Evolutionary conservation across 2,888 invertebrate genomes (phyloP).

Genomic region (Cephalotes varians): DNA sequence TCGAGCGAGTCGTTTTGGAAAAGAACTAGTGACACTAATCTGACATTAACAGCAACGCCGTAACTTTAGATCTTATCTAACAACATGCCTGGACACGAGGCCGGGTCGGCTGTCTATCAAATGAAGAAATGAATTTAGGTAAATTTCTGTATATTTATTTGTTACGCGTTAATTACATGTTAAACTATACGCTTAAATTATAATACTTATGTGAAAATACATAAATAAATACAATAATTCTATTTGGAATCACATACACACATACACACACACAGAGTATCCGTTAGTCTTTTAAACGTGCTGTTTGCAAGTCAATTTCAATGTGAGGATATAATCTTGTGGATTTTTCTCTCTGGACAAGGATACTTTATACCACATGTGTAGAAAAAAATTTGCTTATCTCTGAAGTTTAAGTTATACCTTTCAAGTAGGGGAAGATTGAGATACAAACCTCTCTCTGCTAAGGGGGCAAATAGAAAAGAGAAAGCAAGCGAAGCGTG

Average conservation of each 20-base stretch:
- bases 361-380: conserved; percentile 19
- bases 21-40: conserved; percentile 81
- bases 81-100: conserved; percentile 43
- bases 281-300: not conserved
- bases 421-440: conserved; percentile 27
- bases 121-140: not conserved
- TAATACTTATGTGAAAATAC: not conserved
- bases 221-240: not conserved
- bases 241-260: not conserved
- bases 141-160: not conserved
- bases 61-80: conserved; percentile 76
- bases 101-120: not conserved
- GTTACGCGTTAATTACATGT: not conserved
- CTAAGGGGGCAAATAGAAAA: conserved; percentile 23
- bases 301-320: conserved; percentile 19
- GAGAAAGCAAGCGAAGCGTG: conserved; percentile 34
- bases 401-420: conserved; percentile 35
- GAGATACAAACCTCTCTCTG: conserved; percentile 20
- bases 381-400: conserved; percentile 19
- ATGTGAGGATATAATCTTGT: not conserved
- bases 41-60: conserved; percentile 73
- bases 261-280: too few relatives aligned
- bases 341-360: conserved; percentile 19
- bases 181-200: not conserved
- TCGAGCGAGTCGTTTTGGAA: conserved; percentile 64